Conservation (phyloP, 2,888 invertebrate species). For the Xiphydria camelus region DNA sequence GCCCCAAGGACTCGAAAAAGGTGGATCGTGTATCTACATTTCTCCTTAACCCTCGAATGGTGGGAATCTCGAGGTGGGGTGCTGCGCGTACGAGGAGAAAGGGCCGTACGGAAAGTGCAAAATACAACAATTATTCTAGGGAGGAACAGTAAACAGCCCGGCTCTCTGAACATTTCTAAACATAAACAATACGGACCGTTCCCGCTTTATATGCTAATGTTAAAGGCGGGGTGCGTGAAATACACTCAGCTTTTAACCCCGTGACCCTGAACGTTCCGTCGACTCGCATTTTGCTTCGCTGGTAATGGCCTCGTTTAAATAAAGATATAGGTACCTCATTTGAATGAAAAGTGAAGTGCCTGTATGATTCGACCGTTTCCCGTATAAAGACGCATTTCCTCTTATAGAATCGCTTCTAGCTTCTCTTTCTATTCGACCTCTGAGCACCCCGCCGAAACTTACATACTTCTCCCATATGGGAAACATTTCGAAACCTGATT, state of each 20-base stretch:
- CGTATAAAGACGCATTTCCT: too few species aligned
- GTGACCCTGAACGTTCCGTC: conserved; percentile 36
- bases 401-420: too few species aligned
- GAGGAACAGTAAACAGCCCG: conserved; percentile 18
- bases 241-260: conserved; percentile 48
- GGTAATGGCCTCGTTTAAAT: conserved; percentile 25
- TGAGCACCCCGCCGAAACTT: too few species aligned
- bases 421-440: too few species aligned
- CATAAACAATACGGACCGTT: conserved; percentile 45
- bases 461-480: too few species aligned
- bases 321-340: conserved; percentile 24
- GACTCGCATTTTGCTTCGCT: conserved; percentile 24
- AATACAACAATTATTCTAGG: conserved; percentile 17
- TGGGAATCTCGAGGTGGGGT: too few species aligned
- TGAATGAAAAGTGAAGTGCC: conserved; percentile 10
- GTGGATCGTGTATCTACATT: too few species aligned
- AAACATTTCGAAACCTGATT: too few species aligned
- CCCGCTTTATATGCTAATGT: conserved; percentile 53
- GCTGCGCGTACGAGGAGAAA: too few species aligned
- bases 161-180: conserved; percentile 29
- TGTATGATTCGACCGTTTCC: background rate
- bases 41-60: too few species aligned
- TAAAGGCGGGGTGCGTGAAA: conserved; percentile 43
- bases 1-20: too few species aligned
- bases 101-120: background rate